Base-by-base conservation (phyloP, 1,140 invertebrate species). In the Drosophila ananassae region DNA sequence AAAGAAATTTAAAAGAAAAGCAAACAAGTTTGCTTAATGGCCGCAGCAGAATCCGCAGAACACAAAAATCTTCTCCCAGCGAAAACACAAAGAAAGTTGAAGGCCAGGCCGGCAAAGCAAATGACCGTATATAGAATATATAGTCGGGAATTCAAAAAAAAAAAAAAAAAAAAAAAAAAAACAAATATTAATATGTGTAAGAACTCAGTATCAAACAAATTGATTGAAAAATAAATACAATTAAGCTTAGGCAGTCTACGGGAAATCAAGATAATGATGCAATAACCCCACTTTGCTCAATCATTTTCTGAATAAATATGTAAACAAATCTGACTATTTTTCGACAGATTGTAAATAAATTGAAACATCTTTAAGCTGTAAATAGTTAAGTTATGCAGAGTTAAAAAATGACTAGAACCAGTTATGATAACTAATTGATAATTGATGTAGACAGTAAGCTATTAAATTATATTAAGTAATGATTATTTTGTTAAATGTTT, bases 1-100 rank as follows among this genome's bases (percentile, higher is more conserved):
- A 50, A 69, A 71, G 67, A 71, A 69, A 71, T 82, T 66, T 63
- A 48, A 78, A 87, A 75, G 74, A 87, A 87, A 87, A 73, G 82
- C 75, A 87, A 87, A 87, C 82, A 87, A 87, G 82, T 85, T 85
- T 82, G 62, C 62, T 85, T 80, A 84, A 80, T 82, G 75, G 82
- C 54, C 73, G 50, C 82, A 84, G 17, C 17, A 17, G 50, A 78
- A 84, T 79, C 66, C 72, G 61, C 53, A 64, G 75, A 68, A 63
- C 52, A 77, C 53, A 68, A 75, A 74, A 54, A 57, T 30, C 48
- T 54, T 39, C 62, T 41, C 47, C 41, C 63, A 51, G 28, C 46
- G 57, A 56, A 57, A 60, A 74, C 89, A 87, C 84, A 87, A 87
- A 89, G 83, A 87, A 87, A 87, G 83, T 87, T 89, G 83, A 87